phyloP scores from a whole-genome alignment of 2,113 vertebrate species.

The Paradoxurus hermaphroditus region DNA sequence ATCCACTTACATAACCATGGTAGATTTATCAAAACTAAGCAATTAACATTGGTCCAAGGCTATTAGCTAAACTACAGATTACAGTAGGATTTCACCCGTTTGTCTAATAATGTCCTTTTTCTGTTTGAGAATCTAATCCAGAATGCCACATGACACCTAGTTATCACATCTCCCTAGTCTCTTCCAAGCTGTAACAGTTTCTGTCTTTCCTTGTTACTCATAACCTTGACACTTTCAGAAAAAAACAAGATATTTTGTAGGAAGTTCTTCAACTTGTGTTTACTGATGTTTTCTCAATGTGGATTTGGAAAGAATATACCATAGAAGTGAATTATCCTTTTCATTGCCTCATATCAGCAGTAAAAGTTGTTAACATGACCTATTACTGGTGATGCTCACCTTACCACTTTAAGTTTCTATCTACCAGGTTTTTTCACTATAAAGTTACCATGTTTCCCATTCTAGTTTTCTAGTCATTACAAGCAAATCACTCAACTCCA shows the following conservation, averaged over 20 bases:
- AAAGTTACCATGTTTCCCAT: background rate
- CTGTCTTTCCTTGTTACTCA: background rate
- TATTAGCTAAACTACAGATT: background rate
- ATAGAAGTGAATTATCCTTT: background rate
- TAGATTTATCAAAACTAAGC: background rate
- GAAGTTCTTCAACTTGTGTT: background rate
- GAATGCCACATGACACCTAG: background rate
- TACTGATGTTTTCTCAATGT: background rate
- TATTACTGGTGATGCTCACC: background rate
- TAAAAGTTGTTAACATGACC: background rate
- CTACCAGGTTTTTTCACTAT: background rate
- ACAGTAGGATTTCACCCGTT: background rate
- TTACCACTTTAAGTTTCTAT: background rate
- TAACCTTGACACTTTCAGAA: background rate
- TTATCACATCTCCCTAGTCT: background rate
- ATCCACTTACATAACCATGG: background rate
- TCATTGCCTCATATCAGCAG: background rate
- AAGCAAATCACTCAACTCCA: background rate
- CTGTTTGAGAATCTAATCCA: background rate
- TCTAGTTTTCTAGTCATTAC: background rate
- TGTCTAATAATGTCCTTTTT: background rate
- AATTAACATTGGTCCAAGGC: background rate
- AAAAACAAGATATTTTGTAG: background rate
- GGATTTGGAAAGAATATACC: background rate
- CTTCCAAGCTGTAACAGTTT: background rate